Conservation (phyloP, 2,113 vertebrate genomes). For the Synchiropus splendidus region DNA sequence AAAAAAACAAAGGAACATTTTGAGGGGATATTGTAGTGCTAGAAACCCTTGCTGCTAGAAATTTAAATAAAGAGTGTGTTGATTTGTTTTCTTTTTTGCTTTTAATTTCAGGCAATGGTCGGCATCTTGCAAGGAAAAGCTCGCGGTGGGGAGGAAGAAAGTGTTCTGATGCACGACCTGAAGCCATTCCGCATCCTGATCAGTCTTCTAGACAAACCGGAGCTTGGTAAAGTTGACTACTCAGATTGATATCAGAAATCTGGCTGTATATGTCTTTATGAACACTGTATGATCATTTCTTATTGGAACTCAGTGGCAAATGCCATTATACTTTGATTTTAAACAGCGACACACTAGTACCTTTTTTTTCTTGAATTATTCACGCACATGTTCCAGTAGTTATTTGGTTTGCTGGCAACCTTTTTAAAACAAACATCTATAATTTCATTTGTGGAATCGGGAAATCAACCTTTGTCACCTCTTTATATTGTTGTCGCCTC, state of each 20-base stretch:
- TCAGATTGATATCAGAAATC: background rate
- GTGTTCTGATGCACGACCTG: conserved; percentile 86
- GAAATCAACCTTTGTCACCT: too few relatives aligned
- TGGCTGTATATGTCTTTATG: background rate
- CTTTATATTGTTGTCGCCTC: too few relatives aligned
- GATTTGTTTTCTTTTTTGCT: background rate
- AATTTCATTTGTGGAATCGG: too few relatives aligned
- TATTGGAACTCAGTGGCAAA: too few relatives aligned
- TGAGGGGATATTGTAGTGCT: conserved; percentile 4
- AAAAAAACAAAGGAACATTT: conserved; percentile 18
- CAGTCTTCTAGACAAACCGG: conserved; percentile 95
- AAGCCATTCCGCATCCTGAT: conserved; percentile 98
- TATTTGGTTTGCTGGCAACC: too few relatives aligned
- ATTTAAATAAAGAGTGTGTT: background rate
- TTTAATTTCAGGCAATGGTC: conserved; percentile 82
- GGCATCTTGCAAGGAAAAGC: conserved; percentile 93
- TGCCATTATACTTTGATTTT: too few relatives aligned
- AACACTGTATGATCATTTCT: too few relatives aligned
- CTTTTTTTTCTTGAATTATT: too few relatives aligned
- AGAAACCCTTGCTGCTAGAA: conserved; percentile 9
- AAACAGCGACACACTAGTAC: background rate
- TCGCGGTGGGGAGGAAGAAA: conserved; percentile 82
- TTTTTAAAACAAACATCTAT: too few relatives aligned
- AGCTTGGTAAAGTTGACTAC: conserved; percentile 74
- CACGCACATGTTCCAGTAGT: too few relatives aligned